Conservation (phyloP, 2,888 invertebrate species). For the Caradrina clavipalpis region DNA sequence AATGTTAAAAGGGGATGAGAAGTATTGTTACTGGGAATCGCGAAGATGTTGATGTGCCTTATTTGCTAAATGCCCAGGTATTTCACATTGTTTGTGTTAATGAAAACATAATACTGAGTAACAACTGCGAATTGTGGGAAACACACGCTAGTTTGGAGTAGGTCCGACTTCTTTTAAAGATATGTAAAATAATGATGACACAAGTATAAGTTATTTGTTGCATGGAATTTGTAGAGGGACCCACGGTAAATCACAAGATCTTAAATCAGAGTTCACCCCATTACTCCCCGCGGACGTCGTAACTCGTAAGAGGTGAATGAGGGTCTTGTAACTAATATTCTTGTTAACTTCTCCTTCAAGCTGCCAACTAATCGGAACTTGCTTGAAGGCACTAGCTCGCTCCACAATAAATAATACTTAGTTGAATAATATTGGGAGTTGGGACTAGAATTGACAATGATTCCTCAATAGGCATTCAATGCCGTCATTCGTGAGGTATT, state of each 20-base stretch:
- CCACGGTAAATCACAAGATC: constrained; percentile 40
- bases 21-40: constrained; percentile 36
- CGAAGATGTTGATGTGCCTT: not conserved
- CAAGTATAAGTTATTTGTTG: constrained; percentile 26
- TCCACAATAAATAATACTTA: constrained; percentile 30
- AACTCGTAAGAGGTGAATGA: constrained; percentile 33
- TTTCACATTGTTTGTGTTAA: constrained; percentile 39
- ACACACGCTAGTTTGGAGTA: constrained; percentile 5
- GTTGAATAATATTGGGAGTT: constrained; percentile 22
- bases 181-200: constrained; percentile 7
- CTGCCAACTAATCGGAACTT: constrained; percentile 30
- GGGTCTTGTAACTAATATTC: constrained; percentile 41
- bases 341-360: constrained; percentile 22
- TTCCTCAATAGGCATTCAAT: constrained; percentile 7
- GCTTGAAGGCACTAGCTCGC: constrained; percentile 12
- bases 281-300: constrained; percentile 31
- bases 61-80: constrained; percentile 17
- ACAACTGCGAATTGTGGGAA: constrained; percentile 29
- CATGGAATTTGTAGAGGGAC: constrained; percentile 9
- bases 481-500: constrained; percentile 2
- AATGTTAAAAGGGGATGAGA: constrained; percentile 29
- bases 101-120: constrained; percentile 39
- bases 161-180: not conserved
- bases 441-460: constrained; percentile 22
- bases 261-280: constrained; percentile 43